Evolutionary conservation across 2,797 vertebrate genomes (phyloP), one percentile per base, ranked within the genome.

Genomic region (Graptemys geographica): DNA sequence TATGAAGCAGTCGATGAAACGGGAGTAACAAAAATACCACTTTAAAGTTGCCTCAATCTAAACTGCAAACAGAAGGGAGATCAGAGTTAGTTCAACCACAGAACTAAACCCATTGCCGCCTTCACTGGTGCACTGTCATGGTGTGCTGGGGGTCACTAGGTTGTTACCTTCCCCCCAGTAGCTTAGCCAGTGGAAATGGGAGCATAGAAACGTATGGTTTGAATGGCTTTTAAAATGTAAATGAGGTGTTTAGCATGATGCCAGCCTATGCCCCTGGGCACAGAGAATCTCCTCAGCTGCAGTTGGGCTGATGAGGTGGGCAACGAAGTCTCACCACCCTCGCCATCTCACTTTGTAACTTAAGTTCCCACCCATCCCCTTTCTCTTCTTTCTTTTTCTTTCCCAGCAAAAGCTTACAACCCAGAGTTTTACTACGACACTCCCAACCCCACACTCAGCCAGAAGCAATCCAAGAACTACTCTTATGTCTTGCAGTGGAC

Each of bases 401-500:
- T 90, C 98, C 95, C 97, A 99, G 99, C 99, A 94, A 99, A 98
- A 96, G 99, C 99, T 49, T 99, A 99, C 97, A 99, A 98, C 93
- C 99, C 99, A n/a, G 99, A 99, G 96, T 99, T 99, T 98, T 99
- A 99, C 98, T 99, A 98, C 84, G 99, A 99, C 97, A 99, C 99
- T 74, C 99, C 99, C 41, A 99, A 99, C 96, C 99, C 99, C 84
- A 99, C 99, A 87, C 97, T 99, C 83, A 99, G 99, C 95, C 98
- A 98, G 97, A 99, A 99, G 97, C 99, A 98, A 94, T 99, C 98
- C 98, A 98, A 98, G 97, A 99, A 99, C 98, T 99, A 99, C 96
- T 99, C 99, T 79, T 99, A 99, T 97, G 94, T 99, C 96, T 98
- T 99, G 95, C 99, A 99, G 98, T 99, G 99, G 99, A 99, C 99